Evolutionary conservation across 64 coral and sea anemone genomes (phyloP), one percentile per base, ranked within the genome.

Genomic region (Platygyra sinensis): DNA sequence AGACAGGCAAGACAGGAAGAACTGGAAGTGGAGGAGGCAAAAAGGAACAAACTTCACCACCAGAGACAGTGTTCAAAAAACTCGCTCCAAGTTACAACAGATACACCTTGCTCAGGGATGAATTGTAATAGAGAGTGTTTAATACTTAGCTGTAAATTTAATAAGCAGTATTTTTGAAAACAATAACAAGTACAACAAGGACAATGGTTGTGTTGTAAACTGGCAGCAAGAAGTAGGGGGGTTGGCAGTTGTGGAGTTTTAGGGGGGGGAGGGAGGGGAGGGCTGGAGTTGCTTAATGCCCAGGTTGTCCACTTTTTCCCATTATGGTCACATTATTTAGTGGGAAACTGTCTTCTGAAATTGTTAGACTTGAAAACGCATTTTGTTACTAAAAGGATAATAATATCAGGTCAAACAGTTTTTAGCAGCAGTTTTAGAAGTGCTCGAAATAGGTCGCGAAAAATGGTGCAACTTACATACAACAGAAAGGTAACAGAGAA

Each of bases 31-130:
- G 93, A 82, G 65, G 71, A 6, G 65, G 77, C 52, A 87, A 72
- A 60, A 82, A 74, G 28, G 67, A 82, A 33, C 86, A 99, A 42
- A 99, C 97, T 14, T 87, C 94, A 13, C 97, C 97, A 1, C 97
- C 97, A 49, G 94, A 99, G 90, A 99, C 97, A 27, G 67, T 99
- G 19, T 99, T 99, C 80, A 99, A 91, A 60, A 99, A 96, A 76
- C 83, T 99, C 54, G 86, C 91, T 52, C 97, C 97, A 29, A 99
- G 97, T 78, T 89, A 99, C 63, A 95, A 99, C 78, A 87, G 97
- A 95, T 99, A 99, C 74, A 99, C 97, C 1, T 86, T 99, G 39
- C 83, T 99, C 17, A 92, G 87, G 82, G 97, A 99, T 67, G 97
- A 99, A 89, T 92, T 99, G 57, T 99, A 95, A 86, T 69, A 25